A percentile compares a stretch with the other conserved stretches of the same genome.
Conservation (phyloP, 2,113 vertebrate genomes). For the Halichoeres trimaculatus region DNA sequence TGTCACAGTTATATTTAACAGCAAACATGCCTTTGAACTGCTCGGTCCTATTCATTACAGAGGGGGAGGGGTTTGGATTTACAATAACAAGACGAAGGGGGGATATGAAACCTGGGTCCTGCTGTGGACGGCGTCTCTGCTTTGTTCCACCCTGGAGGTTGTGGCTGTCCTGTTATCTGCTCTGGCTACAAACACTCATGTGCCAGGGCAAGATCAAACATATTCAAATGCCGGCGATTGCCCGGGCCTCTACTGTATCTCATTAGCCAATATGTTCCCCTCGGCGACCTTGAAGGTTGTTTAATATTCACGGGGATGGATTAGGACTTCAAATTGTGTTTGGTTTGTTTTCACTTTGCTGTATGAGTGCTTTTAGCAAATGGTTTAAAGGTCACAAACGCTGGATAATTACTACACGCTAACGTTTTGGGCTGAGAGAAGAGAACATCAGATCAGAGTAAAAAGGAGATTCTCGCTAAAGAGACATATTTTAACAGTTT, state of each 20-base stretch:
- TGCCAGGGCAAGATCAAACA: constrained; percentile 59
- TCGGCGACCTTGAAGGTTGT: constrained; percentile 48
- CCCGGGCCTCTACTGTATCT: constrained; percentile 50
- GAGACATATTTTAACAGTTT: no score
- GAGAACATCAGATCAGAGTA: neutral
- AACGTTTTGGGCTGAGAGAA: neutral
- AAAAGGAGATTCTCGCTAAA: neutral
- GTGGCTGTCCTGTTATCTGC: constrained; percentile 8
- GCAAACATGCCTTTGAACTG: constrained; percentile 44
- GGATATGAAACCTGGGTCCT: constrained; percentile 12
- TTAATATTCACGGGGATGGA: constrained; percentile 48
- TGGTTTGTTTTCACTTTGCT: constrained; percentile 4
- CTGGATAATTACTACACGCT: constrained; percentile 6
- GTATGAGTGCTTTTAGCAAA: neutral
- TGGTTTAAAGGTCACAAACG: constrained; percentile 40
- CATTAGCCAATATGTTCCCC: constrained; percentile 38
- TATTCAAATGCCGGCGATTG: constrained; percentile 57
- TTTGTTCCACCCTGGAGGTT: constrained; percentile 50
- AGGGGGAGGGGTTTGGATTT: constrained; percentile 5
- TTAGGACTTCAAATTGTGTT: constrained; percentile 5
- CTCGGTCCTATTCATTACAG: constrained; percentile 27
- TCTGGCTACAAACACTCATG: constrained; percentile 37
- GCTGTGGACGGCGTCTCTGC: neutral
- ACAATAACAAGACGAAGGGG: neutral
- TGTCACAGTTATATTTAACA: constrained; percentile 29